phyloP scores from a whole-genome alignment of 2,113 vertebrate genomes.

The Gopherus evgoodei region DNA sequence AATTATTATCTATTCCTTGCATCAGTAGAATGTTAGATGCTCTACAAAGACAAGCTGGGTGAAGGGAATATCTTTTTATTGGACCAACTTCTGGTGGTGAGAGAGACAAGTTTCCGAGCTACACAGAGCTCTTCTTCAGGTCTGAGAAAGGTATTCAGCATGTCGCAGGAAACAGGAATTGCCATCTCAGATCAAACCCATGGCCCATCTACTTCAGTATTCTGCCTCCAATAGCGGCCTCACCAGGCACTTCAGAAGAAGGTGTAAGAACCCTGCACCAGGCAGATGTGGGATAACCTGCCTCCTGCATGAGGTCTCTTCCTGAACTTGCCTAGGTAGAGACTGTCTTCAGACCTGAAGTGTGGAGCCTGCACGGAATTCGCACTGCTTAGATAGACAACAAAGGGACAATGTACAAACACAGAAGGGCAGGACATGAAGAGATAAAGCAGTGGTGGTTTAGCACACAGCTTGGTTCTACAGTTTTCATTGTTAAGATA shows the following conservation, averaged over 20 bases:
- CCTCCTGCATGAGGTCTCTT: neutral
- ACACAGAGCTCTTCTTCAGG: too few species aligned
- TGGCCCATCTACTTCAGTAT: neutral
- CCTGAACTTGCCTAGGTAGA: neutral
- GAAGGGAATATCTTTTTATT: neutral
- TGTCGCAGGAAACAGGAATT: neutral
- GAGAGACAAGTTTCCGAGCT: too few species aligned
- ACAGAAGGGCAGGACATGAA: neutral
- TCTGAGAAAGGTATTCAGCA: too few species aligned
- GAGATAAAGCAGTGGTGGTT: slow-evolving; percentile 21
- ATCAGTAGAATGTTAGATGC: neutral
- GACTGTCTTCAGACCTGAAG: slow-evolving; percentile 34
- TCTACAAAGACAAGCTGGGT: neutral
- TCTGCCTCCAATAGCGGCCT: neutral
- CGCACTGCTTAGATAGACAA: slow-evolving; percentile 43
- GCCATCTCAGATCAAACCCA: neutral
- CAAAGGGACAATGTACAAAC: slow-evolving; percentile 27
- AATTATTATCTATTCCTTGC: slow-evolving; percentile 33
- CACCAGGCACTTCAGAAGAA: neutral
- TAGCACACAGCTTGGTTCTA: slow-evolving; percentile 54
- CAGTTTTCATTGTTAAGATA: slow-evolving; percentile 51
- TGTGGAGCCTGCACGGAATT: neutral
- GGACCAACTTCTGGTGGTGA: too few species aligned
- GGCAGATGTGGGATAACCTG: neutral
- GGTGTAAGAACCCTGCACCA: neutral